Evolutionary conservation across 2,888 invertebrate species (phyloP), one percentile per base, ranked within the genome.

Genomic region (Choristoneura rosaceana): DNA sequence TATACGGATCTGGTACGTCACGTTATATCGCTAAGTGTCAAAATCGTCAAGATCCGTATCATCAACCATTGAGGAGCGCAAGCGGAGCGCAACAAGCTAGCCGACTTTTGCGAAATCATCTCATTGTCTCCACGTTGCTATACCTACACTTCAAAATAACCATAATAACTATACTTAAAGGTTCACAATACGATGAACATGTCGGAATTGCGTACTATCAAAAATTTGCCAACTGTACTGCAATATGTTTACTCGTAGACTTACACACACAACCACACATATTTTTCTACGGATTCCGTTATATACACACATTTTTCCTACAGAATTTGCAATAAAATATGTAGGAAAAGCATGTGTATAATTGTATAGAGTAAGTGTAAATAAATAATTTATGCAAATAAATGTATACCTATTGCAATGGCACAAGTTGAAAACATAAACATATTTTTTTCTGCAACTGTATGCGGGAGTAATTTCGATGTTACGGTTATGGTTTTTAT

Each of bases 11-110:
- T 15, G 15, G 38, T 34, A n/a, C 9, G 34, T 45, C n/a, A 50
- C 12, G 62, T 69, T 73, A 69, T 69, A 64, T 73, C 63, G 73
- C 17, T 52, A 73, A 73, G 73, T 82, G 81, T 83, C 82, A 85
- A 83, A 84, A 84, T 77, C 75, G 67, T 83, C 81, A 79, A 81
- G 85, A 85, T 85, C 70, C 73, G 76, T 81, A 86, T 85, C 87
- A 75, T 71, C 63, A 65, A 47, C 78, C 78, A 82, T 81, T 81
- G 80, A 62, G 75, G 77, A 79, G 75, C 78, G 74, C 77, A 84
- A 84, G 76, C 82, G 82, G 83, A 83, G 82, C 86, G 80, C 74
- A 81, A 85, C 84, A 78, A 79, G 81, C 81, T 82, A 67, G 75
- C 76, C 73, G 74, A 77, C 76, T 79, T 64, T 82, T 82, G 80